Conservation (phyloP, 2,888 invertebrate species). For the Laothoe populi region DNA sequence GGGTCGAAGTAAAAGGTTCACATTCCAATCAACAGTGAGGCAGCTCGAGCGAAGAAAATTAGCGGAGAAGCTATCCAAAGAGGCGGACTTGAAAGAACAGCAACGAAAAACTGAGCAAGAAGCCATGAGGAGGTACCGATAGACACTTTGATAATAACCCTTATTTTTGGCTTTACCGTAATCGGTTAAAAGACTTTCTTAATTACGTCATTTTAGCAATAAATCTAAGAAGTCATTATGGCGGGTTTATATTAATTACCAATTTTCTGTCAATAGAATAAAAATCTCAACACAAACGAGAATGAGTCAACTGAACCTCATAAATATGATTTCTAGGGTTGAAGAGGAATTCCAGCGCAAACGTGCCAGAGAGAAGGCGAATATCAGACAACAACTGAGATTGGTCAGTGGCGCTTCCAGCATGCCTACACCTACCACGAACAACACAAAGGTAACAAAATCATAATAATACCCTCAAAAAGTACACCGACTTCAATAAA, state of each 20-base stretch:
- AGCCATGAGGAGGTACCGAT: conserved; percentile 88
- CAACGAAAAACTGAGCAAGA: conserved; percentile 91
- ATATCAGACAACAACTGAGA: conserved; percentile 89
- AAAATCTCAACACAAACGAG: no score
- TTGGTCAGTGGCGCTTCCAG: conserved; percentile 88
- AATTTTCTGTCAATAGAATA: no score
- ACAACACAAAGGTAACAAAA: conserved; percentile 62
- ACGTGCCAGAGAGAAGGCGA: conserved; percentile 90
- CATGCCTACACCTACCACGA: conserved; percentile 75
- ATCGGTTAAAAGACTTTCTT: no score
- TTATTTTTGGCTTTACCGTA: no score
- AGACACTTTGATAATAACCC: no score
- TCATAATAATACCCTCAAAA: no score
- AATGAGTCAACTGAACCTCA: no score
- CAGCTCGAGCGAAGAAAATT: conserved; percentile 90
- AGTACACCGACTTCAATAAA: no score
- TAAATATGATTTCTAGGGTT: conserved; percentile 76
- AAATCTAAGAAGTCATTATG: no score
- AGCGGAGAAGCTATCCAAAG: conserved; percentile 90
- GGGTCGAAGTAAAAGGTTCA: conserved; percentile 87
- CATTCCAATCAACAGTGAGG: conserved; percentile 93
- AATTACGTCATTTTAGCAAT: no score
- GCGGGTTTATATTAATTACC: no score
- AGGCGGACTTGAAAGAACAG: conserved; percentile 91
- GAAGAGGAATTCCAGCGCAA: conserved; percentile 95